Evolutionary conservation across 2,113 vertebrate genomes (phyloP).

Genomic region (Sylvietta virens): DNA sequence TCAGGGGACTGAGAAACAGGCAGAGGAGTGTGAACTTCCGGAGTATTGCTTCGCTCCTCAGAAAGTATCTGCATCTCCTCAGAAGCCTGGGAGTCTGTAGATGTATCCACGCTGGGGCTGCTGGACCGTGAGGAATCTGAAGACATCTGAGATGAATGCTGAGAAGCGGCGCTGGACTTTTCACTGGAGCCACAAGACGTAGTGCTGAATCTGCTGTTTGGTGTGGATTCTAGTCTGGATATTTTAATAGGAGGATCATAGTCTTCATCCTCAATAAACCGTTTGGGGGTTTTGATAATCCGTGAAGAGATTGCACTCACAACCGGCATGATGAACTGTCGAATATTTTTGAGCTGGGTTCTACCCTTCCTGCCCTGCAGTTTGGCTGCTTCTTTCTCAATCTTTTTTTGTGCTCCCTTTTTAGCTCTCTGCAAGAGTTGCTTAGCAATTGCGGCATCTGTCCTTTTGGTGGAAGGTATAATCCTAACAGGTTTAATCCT

Average conservation of each 20-base stretch:
- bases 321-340: constrained; percentile 98
- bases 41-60: constrained; percentile 79
- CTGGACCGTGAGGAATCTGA: constrained; percentile 96
- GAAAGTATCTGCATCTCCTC: constrained; percentile 88
- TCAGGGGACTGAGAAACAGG: constrained; percentile 82
- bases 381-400: constrained; percentile 88
- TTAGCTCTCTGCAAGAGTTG: constrained; percentile 94
- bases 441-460: constrained; percentile 93
- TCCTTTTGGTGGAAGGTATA: constrained; percentile 92
- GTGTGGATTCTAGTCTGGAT: constrained; percentile 81
- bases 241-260: constrained; percentile 91
- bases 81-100: constrained; percentile 93
- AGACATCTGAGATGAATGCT: constrained; percentile 95
- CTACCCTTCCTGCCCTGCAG: constrained; percentile 82
- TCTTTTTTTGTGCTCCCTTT: constrained; percentile 89
- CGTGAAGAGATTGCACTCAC: constrained; percentile 95
- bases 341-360: constrained; percentile 94
- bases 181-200: constrained; percentile 90
- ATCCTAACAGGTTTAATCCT: constrained; percentile 92
- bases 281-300: constrained; percentile 96
- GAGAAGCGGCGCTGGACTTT: constrained; percentile 88
- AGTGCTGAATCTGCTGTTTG: constrained; percentile 87
- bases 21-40: constrained; percentile 76
- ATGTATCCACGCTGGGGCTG: constrained; percentile 93
- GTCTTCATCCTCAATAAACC: constrained; percentile 96